These are phyloP conservation scores for Cotesia chilonis DNA, from an alignment of 1,140 invertebrate genomes.

Conservation along the genomic window DNA sequence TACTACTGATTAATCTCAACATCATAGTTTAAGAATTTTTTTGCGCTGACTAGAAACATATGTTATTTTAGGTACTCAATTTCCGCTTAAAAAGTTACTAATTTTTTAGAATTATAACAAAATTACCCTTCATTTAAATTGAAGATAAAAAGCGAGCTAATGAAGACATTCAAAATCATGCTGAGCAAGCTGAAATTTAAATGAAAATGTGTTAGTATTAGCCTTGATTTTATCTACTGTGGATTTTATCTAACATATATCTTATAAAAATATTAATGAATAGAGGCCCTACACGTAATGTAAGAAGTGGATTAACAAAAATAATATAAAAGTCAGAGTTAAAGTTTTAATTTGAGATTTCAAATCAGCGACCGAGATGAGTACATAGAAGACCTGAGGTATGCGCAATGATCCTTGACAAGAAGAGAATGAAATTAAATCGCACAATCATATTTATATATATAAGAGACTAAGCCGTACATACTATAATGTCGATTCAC, in stretches of 20 bases:
- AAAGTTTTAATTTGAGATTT: neutral
- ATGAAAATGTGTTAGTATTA: neutral
- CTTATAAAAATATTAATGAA: neutral
- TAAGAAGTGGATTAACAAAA: neutral
- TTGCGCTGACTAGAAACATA: too few species aligned
- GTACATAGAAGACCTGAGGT: neutral
- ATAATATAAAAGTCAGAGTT: slow-evolving; percentile 1
- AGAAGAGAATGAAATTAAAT: slow-evolving; percentile 28
- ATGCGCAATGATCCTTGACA: slow-evolving; percentile 28
- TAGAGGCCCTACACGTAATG: neutral
- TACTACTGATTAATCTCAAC: too few species aligned
- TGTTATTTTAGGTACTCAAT: too few species aligned
- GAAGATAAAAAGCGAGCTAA: neutral
- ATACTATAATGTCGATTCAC: slow-evolving; percentile 9
- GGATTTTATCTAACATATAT: neutral
- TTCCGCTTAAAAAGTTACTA: too few species aligned
- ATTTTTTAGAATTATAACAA: too few species aligned
- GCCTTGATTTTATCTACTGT: neutral
- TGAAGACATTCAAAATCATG: neutral
- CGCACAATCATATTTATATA: slow-evolving; percentile 14
- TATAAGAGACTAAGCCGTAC: too few species aligned
- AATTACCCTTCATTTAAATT: neutral
- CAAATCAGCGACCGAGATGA: slow-evolving; percentile 19
- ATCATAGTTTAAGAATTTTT: too few species aligned
- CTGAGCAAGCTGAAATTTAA: neutral